Percentiles rank a stretch among this genome's conserved stretches.
phyloP scores from a whole-genome alignment of 2,797 vertebrate genomes.

The Thripadectes ignobilis region DNA sequence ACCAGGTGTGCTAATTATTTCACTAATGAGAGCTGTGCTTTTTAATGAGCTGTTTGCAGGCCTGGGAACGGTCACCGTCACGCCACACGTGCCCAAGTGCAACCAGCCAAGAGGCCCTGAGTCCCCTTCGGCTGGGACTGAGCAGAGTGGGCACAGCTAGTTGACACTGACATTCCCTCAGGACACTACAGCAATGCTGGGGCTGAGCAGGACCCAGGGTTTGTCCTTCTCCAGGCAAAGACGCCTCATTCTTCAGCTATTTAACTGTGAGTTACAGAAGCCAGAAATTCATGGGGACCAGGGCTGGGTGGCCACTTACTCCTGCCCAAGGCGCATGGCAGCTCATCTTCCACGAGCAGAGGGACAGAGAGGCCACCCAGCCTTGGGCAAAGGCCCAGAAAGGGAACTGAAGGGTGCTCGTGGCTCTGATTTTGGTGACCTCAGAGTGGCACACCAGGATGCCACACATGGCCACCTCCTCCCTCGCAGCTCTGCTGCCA shows the following conservation, averaged over 20 bases:
- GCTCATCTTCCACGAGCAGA: neutral
- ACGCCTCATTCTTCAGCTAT: neutral
- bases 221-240: neutral
- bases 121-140: neutral
- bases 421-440: neutral
- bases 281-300: neutral
- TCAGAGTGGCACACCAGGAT: accelerated
- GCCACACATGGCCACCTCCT: neutral
- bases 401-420: neutral
- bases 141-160: neutral
- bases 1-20: slow-evolving; percentile 54
- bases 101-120: neutral
- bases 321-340: neutral
- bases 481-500: accelerated
- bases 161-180: neutral
- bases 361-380: neutral
- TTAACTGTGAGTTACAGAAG: neutral
- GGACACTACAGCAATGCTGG: neutral
- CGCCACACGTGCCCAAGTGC: accelerated
- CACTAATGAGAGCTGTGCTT: slow-evolving; percentile 19
- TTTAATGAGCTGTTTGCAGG: slow-evolving; percentile 37
- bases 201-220: neutral
- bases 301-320: neutral
- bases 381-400: neutral
- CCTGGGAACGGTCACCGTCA: neutral